Percentiles rank a stretch among this genome's conserved stretches.
Conservation (phyloP, 2,888 invertebrate genomes). For the Rotaria socialis region DNA sequence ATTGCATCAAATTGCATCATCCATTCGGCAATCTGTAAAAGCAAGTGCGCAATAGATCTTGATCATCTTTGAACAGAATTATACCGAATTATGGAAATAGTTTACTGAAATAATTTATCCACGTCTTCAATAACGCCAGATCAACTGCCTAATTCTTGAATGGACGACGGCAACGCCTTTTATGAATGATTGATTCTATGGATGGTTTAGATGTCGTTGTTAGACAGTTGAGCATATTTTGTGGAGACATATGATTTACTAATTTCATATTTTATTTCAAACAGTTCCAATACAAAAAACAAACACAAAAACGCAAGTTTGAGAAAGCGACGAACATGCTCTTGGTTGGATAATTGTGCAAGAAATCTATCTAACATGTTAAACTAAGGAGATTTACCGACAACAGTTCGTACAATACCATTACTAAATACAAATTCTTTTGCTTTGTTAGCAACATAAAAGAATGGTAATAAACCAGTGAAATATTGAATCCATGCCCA, state of each 20-base stretch:
- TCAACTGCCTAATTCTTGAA: neutral
- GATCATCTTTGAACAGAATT: neutral
- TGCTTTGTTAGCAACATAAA: conserved; percentile 68
- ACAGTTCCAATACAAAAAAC: neutral
- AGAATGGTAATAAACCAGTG: conserved; percentile 72
- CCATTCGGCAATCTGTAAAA: neutral
- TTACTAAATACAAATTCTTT: conserved; percentile 73
- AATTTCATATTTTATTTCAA: neutral
- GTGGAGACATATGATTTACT: no score
- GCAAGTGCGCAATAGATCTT: neutral
- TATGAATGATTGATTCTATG: neutral
- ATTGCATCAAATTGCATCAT: neutral
- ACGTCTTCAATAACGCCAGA: neutral
- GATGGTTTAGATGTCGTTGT: neutral
- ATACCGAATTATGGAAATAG: neutral
- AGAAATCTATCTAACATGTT: neutral
- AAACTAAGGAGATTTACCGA: conserved; percentile 50
- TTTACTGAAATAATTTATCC: no score
- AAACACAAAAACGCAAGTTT: neutral
- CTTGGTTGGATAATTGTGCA: no score
- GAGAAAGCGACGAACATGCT: no score
- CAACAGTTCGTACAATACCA: conserved; percentile 70
- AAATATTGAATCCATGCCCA: conserved; percentile 90
- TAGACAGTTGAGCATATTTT: neutral
- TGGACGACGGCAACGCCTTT: neutral